Percentiles rank a stretch among this genome's conserved stretches.
These are phyloP conservation scores for Aix galericulata DNA, from an alignment of 2,113 vertebrate genomes.

Conservation along the genomic window DNA sequence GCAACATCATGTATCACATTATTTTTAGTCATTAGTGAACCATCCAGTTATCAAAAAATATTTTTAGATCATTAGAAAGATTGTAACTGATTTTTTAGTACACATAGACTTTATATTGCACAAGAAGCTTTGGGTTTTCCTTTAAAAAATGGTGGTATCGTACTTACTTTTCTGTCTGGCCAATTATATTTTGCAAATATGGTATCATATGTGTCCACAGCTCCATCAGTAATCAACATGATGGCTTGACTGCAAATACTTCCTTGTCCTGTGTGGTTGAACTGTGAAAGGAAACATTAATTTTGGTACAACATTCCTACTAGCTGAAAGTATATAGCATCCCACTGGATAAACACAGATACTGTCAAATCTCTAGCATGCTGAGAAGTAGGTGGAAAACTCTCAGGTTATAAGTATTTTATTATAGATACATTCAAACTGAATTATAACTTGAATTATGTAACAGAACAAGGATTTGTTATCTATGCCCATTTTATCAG, in stretches of 20 bases:
- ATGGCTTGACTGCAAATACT: conserved; percentile 98
- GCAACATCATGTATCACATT: background rate
- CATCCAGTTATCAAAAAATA: background rate
- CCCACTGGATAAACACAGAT: background rate
- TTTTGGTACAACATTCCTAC: background rate
- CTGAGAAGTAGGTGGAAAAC: background rate
- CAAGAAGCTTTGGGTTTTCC: background rate
- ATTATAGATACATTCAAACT: background rate
- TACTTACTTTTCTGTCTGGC: conserved; percentile 95
- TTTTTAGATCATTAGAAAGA: background rate
- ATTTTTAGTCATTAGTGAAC: background rate
- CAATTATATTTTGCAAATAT: conserved; percentile 97
- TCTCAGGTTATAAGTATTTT: background rate
- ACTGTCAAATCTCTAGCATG: background rate
- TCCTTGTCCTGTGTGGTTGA: conserved; percentile 95
- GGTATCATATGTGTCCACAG: conserved; percentile 94
- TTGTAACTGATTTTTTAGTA: background rate
- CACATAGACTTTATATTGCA: background rate
- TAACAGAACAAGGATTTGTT: background rate
- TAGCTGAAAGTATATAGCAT: background rate
- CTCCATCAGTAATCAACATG: conserved; percentile 97
- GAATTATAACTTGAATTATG: background rate
- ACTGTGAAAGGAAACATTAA: conserved; percentile 75
- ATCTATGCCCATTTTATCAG: background rate
- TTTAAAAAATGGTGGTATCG: background rate